Base-by-base conservation (phyloP, 2,113 vertebrate species). In the Antechinus stuartii region DNA sequence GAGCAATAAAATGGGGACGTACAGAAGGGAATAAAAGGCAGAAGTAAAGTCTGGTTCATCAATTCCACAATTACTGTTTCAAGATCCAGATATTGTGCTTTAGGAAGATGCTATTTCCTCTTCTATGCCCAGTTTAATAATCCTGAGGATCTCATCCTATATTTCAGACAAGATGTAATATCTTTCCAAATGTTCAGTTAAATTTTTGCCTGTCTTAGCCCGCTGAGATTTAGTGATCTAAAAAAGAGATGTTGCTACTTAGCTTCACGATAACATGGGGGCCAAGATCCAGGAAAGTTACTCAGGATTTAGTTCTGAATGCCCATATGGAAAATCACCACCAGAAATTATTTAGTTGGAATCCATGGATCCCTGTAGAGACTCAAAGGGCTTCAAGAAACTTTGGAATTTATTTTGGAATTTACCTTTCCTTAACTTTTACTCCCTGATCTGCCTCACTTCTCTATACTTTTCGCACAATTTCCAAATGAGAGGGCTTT, bases 191-290 rank as follows among this genome's bases (percentile, higher is more conserved):
- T 89, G 8, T 95, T 89, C 61, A 53, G 47, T 91, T 25, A 30
- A 22, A 42, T 54, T 24, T 47, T 56, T 91, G 25, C 95, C 47
- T 22, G 91, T 90, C 93, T 49, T 16, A 49, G 49, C 42, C 50
- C 50, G 54, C 54, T 97, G 76, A 2, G 16, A 91, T 89, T 68
- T 68, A 68, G 35, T 68, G 61, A 68, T 68, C 16, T n/a, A 42
- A 92, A 95, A 89, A 84, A 46, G 23, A 91, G 35, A 97, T 92
- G 56, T 57, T 92, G 42, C 46, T 89, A 8, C 30, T 95, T 91
- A 54, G 23, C 49, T 92, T n/a, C 35, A 55, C 94, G 57, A 54
- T 76, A 92, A 91, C 90, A 91, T 89, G 91, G 30, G 93, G 53
- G 10, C 61, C 4, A 68, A 68, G 30, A 35, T 30, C 30, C 12